A percentile compares a stretch with the other conserved stretches of the same genome.
phyloP scores from a whole-genome alignment of 2,888 invertebrate species.

The Nowickia ferox region DNA sequence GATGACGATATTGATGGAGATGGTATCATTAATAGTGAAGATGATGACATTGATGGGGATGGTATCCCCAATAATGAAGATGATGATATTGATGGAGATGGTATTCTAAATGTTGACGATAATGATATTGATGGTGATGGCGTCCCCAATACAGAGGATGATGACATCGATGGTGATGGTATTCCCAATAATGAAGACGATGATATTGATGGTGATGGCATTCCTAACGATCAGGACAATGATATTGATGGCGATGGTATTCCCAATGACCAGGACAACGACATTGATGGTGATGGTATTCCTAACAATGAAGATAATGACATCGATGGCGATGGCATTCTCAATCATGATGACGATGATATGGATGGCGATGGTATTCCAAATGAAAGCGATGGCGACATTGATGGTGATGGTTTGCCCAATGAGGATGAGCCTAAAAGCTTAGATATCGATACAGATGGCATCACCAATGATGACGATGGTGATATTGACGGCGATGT shows the following conservation, averaged over 20 bases:
- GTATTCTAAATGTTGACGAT: conserved; percentile 77
- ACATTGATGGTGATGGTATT: conserved; percentile 81
- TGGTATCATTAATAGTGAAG: conserved; percentile 81
- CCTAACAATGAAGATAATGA: conserved; percentile 80
- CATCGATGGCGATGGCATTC: conserved; percentile 82
- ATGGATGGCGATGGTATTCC: conserved; percentile 73
- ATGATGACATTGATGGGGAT: conserved; percentile 81
- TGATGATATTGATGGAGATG: conserved; percentile 76
- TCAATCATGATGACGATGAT: conserved; percentile 75
- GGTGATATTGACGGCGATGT: conserved; percentile 77
- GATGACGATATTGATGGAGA: conserved; percentile 78
- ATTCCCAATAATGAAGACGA: conserved; percentile 80
- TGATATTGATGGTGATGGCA: conserved; percentile 80
- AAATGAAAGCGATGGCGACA: conserved; percentile 72
- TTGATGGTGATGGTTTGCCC: conserved; percentile 73
- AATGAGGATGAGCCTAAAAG: conserved; percentile 73
- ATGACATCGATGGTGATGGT: conserved; percentile 78
- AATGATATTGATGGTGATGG: conserved; percentile 78
- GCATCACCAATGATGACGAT: conserved; percentile 78
- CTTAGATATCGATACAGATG: conserved; percentile 75
- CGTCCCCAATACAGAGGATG: conserved; percentile 77
- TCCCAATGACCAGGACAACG: conserved; percentile 77
- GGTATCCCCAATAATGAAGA: conserved; percentile 75
- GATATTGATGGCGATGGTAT: conserved; percentile 77
- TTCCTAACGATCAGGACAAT: conserved; percentile 79